phyloP scores from a whole-genome alignment of 2,797 vertebrate species.

The Limosa lapponica region DNA sequence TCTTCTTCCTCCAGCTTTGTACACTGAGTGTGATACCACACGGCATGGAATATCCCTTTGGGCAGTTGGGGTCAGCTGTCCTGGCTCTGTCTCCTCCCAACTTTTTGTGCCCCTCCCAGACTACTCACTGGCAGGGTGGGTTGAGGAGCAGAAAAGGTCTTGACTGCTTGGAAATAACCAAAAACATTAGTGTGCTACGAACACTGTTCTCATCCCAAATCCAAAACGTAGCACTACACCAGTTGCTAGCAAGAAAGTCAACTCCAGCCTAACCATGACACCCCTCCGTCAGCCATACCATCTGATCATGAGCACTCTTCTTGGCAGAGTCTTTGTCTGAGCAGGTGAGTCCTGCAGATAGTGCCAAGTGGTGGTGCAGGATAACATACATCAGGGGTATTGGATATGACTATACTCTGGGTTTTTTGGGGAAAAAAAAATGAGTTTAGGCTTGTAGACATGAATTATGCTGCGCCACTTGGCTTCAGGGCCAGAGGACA shows the following conservation, averaged over 20 bases:
- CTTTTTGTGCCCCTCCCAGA: background rate
- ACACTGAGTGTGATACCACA: background rate
- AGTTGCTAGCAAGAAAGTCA: background rate
- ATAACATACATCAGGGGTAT: too few relatives aligned
- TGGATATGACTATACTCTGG: background rate
- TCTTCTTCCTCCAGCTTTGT: background rate
- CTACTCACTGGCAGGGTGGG: background rate
- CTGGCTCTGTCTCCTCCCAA: background rate
- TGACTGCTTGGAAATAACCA: background rate
- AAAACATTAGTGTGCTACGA: background rate
- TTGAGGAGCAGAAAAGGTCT: background rate
- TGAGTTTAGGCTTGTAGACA: background rate
- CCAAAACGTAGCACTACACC: background rate
- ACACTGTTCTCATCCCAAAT: background rate
- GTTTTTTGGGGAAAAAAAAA: fast-evolving
- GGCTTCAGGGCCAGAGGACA: background rate
- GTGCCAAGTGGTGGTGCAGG: background rate
- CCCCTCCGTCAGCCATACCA: background rate
- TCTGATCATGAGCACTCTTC: background rate
- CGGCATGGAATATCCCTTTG: background rate
- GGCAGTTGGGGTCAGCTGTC: background rate
- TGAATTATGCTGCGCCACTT: background rate
- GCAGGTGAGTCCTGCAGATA: background rate
- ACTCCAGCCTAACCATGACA: background rate
- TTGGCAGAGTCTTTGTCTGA: background rate